Conservation (phyloP, 2,888 invertebrate genomes). For the Dascillus cervinus region DNA sequence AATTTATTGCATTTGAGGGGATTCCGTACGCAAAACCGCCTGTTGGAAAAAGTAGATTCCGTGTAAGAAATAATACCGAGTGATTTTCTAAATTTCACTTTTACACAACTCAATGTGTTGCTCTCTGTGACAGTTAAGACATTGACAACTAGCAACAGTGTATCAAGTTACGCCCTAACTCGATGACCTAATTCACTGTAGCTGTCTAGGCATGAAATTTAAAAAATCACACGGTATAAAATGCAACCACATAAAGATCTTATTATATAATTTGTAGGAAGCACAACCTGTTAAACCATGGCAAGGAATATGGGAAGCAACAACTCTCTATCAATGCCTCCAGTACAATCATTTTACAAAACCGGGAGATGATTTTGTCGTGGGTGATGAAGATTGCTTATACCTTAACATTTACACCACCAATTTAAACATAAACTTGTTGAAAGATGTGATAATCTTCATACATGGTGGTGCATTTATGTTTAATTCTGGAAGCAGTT, state of each 20-base stretch:
- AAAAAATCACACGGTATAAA: too few species aligned
- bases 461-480: constrained; percentile 66
- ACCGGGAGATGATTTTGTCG: constrained; percentile 18
- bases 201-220: too few species aligned
- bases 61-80: too few species aligned
- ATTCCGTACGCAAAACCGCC: constrained; percentile 8
- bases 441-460: constrained; percentile 58
- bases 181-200: too few species aligned
- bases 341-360: constrained; percentile 32
- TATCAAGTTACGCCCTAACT: too few species aligned
- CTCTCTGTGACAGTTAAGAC: too few species aligned
- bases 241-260: too few species aligned
- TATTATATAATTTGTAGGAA: constrained; percentile 45
- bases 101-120: too few species aligned
- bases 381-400: constrained; percentile 62
- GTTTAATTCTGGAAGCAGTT: constrained; percentile 50
- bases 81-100: too few species aligned
- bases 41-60: constrained; percentile 4
- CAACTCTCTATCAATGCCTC: constrained; percentile 39
- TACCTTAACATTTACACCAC: constrained; percentile 51
- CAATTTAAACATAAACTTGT: constrained; percentile 5
- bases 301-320: constrained; percentile 61
- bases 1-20: constrained; percentile 5
- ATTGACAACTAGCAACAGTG: too few species aligned
- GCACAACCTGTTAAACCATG: constrained; percentile 53